phyloP scores from a whole-genome alignment of 2,888 invertebrate species.

The Atrina japonica region DNA sequence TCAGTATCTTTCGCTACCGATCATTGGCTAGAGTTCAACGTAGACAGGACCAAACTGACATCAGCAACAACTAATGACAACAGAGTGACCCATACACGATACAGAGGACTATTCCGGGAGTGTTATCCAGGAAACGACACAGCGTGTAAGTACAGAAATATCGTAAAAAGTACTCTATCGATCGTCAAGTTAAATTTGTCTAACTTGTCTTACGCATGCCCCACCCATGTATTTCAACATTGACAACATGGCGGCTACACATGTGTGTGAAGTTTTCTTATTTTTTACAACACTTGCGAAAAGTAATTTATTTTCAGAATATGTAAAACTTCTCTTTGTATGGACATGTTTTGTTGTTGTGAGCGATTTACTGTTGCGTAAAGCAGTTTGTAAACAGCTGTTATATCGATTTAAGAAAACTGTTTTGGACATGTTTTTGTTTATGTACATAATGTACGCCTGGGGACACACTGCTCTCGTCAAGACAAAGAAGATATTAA shows the following conservation, averaged over 20 bases:
- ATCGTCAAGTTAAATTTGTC: neutral
- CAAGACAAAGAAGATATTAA: no score
- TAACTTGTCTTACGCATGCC: constrained; percentile 7
- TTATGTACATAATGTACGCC: no score
- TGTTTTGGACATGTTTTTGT: no score
- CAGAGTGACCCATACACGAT: constrained; percentile 60
- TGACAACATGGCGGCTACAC: constrained; percentile 24
- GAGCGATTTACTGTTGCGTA: no score
- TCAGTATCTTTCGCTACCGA: constrained; percentile 75
- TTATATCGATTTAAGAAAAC: no score
- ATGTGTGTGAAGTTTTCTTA: no score
- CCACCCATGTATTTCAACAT: constrained; percentile 30
- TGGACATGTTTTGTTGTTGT: no score
- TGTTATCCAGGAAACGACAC: constrained; percentile 75
- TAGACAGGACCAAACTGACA: constrained; percentile 52
- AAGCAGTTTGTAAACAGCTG: no score
- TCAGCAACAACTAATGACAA: neutral
- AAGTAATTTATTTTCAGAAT: no score
- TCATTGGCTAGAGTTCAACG: constrained; percentile 72
- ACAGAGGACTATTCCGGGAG: constrained; percentile 73
- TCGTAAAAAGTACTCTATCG: neutral
- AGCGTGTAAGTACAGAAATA: constrained; percentile 64
- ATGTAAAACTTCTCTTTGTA: no score
- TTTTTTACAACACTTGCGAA: no score
- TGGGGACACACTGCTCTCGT: no score